These are phyloP conservation scores for Artemia sinica DNA, from an alignment of 2,888 invertebrate genomes.

Conservation along the genomic window DNA sequence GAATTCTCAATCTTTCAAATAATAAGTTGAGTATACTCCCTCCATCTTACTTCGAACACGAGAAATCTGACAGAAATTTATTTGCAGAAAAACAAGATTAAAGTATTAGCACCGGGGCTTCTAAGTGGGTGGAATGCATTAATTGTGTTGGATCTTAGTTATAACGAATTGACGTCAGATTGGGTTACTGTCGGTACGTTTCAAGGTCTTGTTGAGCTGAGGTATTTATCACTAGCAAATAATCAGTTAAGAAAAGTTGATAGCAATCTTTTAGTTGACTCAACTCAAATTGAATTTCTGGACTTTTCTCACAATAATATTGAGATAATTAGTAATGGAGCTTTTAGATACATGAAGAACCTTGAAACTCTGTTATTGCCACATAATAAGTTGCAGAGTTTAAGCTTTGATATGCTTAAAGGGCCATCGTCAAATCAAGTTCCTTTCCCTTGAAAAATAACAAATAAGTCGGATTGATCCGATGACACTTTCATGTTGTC, in stretches of 20 bases:
- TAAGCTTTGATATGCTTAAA: slow-evolving; percentile 53
- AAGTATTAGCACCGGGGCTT: slow-evolving; percentile 62
- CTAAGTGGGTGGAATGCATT: slow-evolving; percentile 69
- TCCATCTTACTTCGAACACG: slow-evolving; percentile 46
- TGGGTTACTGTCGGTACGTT: slow-evolving; percentile 47
- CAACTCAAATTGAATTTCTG: slow-evolving; percentile 66
- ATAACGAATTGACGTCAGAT: slow-evolving; percentile 51
- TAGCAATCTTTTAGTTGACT: slow-evolving; percentile 61
- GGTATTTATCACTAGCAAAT: slow-evolving; percentile 49
- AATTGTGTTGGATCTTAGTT: slow-evolving; percentile 61
- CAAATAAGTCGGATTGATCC: slow-evolving; percentile 62
- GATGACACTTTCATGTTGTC: slow-evolving; percentile 75
- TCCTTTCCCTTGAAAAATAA: slow-evolving; percentile 71
- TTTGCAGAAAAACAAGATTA: slow-evolving; percentile 76
- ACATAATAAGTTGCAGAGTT: slow-evolving; percentile 62
- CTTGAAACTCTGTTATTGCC: slow-evolving; percentile 70
- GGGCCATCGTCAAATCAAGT: slow-evolving; percentile 38
- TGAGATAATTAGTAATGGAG: slow-evolving; percentile 64
- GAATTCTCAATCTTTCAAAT: slow-evolving; percentile 55
- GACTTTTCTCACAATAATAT: slow-evolving; percentile 68
- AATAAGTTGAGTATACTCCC: slow-evolving; percentile 63
- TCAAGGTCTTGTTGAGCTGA: slow-evolving; percentile 51
- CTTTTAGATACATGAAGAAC: slow-evolving; percentile 79
- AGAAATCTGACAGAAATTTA: slow-evolving; percentile 56
- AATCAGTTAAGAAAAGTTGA: slow-evolving; percentile 63